Evolutionary conservation across 2,888 invertebrate species (phyloP).

Genomic region (Parnassius glacialis): DNA sequence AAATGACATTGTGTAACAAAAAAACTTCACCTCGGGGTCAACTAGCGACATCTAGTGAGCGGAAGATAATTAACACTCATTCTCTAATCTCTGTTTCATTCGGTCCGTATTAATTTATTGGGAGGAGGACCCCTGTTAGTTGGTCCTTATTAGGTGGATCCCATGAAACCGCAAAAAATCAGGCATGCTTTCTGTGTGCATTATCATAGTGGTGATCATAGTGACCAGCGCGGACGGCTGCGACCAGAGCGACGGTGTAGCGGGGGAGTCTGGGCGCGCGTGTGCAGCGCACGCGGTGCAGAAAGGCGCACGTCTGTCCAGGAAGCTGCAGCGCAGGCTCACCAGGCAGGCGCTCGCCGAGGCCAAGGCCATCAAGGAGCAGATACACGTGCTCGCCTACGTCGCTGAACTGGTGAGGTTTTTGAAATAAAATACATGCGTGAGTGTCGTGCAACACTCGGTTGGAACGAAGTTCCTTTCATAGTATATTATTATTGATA

Average conservation of each 20-base stretch:
- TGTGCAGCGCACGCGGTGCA: slow-evolving; percentile 88
- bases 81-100: too few relatives aligned
- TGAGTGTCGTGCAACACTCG: too few relatives aligned
- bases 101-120: too few relatives aligned
- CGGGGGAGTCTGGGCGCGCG: slow-evolving; percentile 60
- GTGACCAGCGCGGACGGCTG: slow-evolving; percentile 61
- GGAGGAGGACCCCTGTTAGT: too few relatives aligned
- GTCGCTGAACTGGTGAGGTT: slow-evolving; percentile 87
- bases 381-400: slow-evolving; percentile 88
- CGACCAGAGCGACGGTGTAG: slow-evolving; percentile 36
- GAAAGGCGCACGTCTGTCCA: slow-evolving; percentile 87
- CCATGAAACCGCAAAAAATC: slow-evolving; percentile 7
- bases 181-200: slow-evolving; percentile 27
- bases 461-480: too few relatives aligned
- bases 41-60: too few relatives aligned
- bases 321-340: slow-evolving; percentile 87
- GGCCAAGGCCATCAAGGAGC: slow-evolving; percentile 89
- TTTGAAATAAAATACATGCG: too few relatives aligned
- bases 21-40: too few relatives aligned
- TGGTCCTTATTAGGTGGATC: not conserved
- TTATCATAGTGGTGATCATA: slow-evolving; percentile 68
- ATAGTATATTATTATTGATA: too few relatives aligned
- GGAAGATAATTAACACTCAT: too few relatives aligned
- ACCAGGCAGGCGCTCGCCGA: slow-evolving; percentile 89
- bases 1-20: too few relatives aligned